Conservation (phyloP, 2,113 vertebrate species). For the Tor tambroides region DNA sequence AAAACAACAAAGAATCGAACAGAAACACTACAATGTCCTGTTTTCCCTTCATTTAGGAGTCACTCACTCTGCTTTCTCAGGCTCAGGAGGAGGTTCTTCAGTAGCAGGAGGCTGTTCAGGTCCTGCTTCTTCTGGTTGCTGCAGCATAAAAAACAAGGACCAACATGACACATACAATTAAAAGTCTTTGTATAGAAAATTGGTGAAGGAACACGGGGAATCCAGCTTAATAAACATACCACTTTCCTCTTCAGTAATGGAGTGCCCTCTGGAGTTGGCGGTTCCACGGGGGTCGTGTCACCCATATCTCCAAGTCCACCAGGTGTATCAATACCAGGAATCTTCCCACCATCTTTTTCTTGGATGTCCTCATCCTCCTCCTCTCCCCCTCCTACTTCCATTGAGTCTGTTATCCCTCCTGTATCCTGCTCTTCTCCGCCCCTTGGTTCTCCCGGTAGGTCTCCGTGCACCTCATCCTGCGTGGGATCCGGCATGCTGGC, state of each 20-base stretch:
- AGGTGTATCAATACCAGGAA: constrained; percentile 78
- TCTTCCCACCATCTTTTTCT: constrained; percentile 81
- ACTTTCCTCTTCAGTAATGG: constrained; percentile 87
- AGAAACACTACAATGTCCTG: not conserved
- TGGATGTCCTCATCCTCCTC: constrained; percentile 78
- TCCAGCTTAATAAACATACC: constrained; percentile 37
- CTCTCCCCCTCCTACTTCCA: constrained; percentile 77
- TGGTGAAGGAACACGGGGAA: not conserved
- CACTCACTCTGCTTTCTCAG: constrained; percentile 89
- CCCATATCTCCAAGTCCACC: constrained; percentile 92
- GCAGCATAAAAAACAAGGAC: constrained; percentile 2
- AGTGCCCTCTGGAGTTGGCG: constrained; percentile 89
- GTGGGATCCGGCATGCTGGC: constrained; percentile 95
- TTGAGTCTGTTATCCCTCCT: constrained; percentile 74
- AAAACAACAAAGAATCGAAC: not conserved
- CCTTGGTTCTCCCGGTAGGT: constrained; percentile 76
- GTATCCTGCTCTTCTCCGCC: constrained; percentile 77
- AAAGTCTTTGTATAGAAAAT: not conserved
- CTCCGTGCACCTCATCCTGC: constrained; percentile 88
- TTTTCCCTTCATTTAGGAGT: not conserved
- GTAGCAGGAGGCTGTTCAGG: constrained; percentile 68
- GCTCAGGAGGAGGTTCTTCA: constrained; percentile 74
- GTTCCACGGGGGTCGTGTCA: constrained; percentile 82
- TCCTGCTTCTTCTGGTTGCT: constrained; percentile 71
- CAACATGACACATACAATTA: not conserved